Percentiles rank a stretch among this genome's conserved stretches.
Evolutionary conservation across 2,797 vertebrate genomes (phyloP).

Genomic region (Nannoperca obscura): DNA sequence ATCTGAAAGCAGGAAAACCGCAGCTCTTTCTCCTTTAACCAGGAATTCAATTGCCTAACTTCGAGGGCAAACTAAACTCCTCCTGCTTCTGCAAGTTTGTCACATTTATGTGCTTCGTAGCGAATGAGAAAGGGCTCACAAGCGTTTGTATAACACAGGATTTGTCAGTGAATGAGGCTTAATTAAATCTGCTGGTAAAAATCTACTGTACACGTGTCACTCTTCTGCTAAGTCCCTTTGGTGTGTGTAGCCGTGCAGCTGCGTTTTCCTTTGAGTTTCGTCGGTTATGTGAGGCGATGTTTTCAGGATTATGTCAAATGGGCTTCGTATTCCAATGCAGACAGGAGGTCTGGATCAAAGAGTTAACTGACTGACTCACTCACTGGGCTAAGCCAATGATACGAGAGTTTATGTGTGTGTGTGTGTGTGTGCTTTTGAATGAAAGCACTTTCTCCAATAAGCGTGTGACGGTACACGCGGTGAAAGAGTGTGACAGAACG

Average conservation of each 20-base stretch:
- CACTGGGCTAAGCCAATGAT: conserved; percentile 62
- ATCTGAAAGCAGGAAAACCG: conserved; percentile 42
- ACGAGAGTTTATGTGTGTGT: conserved; percentile 30
- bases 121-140: conserved; percentile 32
- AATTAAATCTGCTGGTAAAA: conserved; percentile 78
- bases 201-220: conserved; percentile 70
- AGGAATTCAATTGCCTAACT: conserved; percentile 66
- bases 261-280: conserved; percentile 63
- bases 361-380: conserved; percentile 65
- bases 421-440: conserved; percentile 26
- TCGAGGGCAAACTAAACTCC: conserved; percentile 32
- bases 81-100: conserved; percentile 52
- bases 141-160: conserved; percentile 68
- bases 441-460: conserved; percentile 46
- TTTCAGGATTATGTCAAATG: conserved; percentile 77
- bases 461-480: conserved; percentile 40
- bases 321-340: conserved; percentile 65
- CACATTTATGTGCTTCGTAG: conserved; percentile 39
- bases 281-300: conserved; percentile 58
- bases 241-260: conserved; percentile 57
- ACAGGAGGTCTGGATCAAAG: conserved; percentile 76
- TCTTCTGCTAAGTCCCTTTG: conserved; percentile 64
- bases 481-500: conserved; percentile 49
- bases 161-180: conserved; percentile 71
- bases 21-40: conserved; percentile 59